Base-by-base conservation (phyloP, 1,140 invertebrate species). In the Protaetia brevitarsis region DNA sequence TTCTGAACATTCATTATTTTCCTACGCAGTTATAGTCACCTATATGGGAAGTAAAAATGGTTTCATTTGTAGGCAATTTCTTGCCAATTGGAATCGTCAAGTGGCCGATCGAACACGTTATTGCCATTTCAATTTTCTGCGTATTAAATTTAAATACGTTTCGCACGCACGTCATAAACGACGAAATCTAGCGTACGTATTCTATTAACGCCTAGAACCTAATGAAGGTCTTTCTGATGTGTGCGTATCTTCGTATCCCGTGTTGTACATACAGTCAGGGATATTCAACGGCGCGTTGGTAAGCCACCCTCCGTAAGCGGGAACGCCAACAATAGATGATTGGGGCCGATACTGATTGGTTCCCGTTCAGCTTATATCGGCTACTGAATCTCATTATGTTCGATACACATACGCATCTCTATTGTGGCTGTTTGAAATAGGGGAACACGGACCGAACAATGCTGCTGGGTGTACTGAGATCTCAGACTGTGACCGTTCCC, bases 351-450 rank as follows among this genome's bases (percentile, higher is more conserved):
- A 72, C 65, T 71, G 71, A 74, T 74, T 73, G 73, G 73, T 70
- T 72, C 66, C 37, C 66, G 58, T 61, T 63, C 64, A 37, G 63
- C 41, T 45, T 68, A 57, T 68, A 75, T 75, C 70, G 71, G 70
- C 70, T 69, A 74, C 70, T 69, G 71, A 69, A 74, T 72, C 70
- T 71, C 68, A 73, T 73, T 73, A 73, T 74, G 60, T 66, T 16
- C 66, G 56, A 61, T 66, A 71, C 61, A 70, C 72, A 71, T 68
- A 74, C 71, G 66, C 72, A 71, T 74, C 67, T 73, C 70, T 70
- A 71, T 73, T 73, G 71, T 74, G 66, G 56, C 28, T 66, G 29
- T 57, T 64, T 56, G 65, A 63, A 60, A 70, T 60, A 70, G 60
- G 68, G 68, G 68, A 67, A 65, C 56, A 67, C 65, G 65, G 58